Percentiles rank a stretch among this genome's conserved stretches.
phyloP scores from a whole-genome alignment of 2,797 vertebrate genomes.

The Chelidonichthys spinosus region DNA sequence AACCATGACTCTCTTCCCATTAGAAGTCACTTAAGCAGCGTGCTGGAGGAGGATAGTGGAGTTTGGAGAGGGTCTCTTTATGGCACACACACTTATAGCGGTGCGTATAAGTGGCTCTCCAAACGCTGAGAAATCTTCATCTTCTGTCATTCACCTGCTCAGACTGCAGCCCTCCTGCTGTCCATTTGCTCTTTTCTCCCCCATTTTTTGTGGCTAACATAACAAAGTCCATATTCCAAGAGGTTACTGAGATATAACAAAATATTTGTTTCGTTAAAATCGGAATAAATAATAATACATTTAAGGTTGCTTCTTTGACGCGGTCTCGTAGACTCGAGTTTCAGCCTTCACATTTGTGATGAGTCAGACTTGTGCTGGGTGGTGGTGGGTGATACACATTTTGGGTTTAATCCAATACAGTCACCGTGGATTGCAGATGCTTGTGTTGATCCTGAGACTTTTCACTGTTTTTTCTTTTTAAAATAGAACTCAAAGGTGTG shows the following conservation, averaged over 20 bases:
- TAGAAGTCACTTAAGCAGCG: conserved; percentile 76
- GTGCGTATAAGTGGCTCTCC: conserved; percentile 40
- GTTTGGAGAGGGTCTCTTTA: conserved; percentile 56
- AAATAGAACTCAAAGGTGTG: no score
- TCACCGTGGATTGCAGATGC: background rate
- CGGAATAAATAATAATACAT: background rate
- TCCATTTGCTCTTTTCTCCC: background rate
- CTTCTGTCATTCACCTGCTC: background rate
- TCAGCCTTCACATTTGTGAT: conserved; percentile 7
- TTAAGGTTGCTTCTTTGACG: background rate
- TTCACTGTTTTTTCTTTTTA: background rate
- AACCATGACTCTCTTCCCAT: conserved; percentile 66
- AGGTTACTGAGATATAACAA: background rate
- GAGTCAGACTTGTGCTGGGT: conserved; percentile 18
- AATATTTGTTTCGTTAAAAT: background rate
- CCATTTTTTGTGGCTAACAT: background rate
- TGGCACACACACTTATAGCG: conserved; percentile 8
- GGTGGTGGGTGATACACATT: conserved; percentile 23
- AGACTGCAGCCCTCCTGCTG: conserved; percentile 4
- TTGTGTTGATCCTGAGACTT: background rate
- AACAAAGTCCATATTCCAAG: background rate
- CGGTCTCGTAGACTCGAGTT: conserved; percentile 7
- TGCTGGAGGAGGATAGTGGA: conserved; percentile 51
- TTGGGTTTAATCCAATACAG: conserved; percentile 17
- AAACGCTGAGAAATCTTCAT: conserved; percentile 34